These are phyloP conservation scores for Paratilapia polleni DNA, from an alignment of 2,113 vertebrate genomes.

Conservation along the genomic window DNA sequence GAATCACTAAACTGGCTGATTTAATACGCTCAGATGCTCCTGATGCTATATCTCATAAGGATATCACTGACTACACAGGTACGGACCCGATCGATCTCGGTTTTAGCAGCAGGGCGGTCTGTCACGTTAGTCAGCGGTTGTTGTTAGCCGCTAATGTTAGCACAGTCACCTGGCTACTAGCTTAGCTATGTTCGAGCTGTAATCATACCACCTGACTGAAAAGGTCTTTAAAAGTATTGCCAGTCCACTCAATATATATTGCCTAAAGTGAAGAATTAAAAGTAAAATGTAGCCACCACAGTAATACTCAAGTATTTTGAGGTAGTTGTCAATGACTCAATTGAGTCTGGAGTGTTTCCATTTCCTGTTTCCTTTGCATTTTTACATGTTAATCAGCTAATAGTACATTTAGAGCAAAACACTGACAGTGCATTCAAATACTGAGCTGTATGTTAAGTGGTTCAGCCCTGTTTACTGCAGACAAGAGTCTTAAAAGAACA, in stretches of 20 bases:
- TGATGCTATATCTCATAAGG: constrained; percentile 62
- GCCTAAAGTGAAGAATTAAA: not conserved
- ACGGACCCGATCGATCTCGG: not conserved
- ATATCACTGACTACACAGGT: constrained; percentile 80
- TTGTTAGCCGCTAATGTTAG: constrained; percentile 34
- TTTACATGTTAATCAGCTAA: not conserved
- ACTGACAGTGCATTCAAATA: not conserved
- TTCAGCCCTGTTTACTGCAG: not conserved
- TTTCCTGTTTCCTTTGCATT: not conserved
- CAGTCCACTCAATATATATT: too few species aligned
- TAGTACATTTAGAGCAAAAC: too few species aligned
- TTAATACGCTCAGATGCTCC: constrained; percentile 74
- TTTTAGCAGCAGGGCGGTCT: not conserved
- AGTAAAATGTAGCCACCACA: too few species aligned
- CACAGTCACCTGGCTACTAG: not conserved
- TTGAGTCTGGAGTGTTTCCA: not conserved
- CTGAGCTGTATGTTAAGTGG: not conserved
- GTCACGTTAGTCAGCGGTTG: rapidly evolving
- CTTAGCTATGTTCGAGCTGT: not conserved
- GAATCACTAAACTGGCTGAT: constrained; percentile 79
- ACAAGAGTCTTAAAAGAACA: not conserved
- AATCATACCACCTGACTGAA: not conserved
- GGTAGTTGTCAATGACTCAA: not conserved
- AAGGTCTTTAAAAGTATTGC: not conserved
- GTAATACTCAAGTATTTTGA: not conserved